Evolutionary conservation across 2,797 vertebrate species (phyloP).

Genomic region (Serranus cabrilla): DNA sequence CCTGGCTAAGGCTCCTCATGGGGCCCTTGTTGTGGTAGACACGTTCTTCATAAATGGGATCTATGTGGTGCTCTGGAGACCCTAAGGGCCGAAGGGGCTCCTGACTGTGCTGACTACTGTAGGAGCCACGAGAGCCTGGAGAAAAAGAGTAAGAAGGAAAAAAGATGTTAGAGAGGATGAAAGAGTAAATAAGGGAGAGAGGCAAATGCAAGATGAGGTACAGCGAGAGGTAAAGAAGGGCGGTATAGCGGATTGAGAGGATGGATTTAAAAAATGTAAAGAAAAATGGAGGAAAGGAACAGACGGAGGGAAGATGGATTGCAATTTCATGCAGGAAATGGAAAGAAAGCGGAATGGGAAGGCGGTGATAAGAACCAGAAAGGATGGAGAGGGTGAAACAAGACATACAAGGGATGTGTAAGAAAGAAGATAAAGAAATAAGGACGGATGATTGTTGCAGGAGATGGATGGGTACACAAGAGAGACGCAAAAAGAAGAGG

Average conservation of each 20-base stretch:
- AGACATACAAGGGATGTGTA: constrained; percentile 7
- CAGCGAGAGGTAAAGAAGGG: background rate
- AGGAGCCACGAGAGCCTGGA: constrained; percentile 94
- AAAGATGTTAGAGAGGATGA: constrained; percentile 3
- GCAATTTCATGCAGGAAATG: background rate
- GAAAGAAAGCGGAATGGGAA: background rate
- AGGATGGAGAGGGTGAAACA: background rate
- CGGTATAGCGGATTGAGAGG: background rate
- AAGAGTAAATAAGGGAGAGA: background rate
- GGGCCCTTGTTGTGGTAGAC: constrained; percentile 98
- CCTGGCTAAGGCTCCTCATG: constrained; percentile 98
- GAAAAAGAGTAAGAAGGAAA: constrained; percentile 17
- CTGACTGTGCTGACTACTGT: constrained; percentile 97
- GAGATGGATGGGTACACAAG: background rate
- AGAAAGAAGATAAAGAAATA: background rate
- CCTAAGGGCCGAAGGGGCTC: constrained; percentile 94
- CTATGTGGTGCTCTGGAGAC: constrained; percentile 97
- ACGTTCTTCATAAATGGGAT: constrained; percentile 98
- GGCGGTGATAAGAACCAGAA: background rate
- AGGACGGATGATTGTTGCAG: background rate
- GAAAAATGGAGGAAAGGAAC: background rate
- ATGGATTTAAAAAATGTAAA: constrained; percentile 3
- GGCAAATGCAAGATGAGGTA: background rate
- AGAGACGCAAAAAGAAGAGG: background rate
- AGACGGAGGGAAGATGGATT: background rate